Evolutionary conservation across 2,888 invertebrate species (phyloP).

Genomic region (Phyto melanocephala): DNA sequence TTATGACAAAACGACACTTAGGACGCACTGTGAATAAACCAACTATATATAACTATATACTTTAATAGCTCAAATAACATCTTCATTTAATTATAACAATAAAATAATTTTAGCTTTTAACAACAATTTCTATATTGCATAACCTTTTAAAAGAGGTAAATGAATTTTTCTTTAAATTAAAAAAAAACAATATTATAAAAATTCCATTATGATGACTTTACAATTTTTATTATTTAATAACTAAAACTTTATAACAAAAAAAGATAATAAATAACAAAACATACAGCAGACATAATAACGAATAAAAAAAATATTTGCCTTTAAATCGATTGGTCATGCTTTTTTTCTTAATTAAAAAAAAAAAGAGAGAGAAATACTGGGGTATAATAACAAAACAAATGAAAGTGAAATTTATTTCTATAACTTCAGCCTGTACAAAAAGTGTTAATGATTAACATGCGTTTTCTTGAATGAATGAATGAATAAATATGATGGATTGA

Average conservation of each 20-base stretch:
- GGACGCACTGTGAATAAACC: too few relatives aligned
- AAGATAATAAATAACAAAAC: too few relatives aligned
- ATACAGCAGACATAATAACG: too few relatives aligned
- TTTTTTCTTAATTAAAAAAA: neutral
- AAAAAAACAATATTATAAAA: neutral
- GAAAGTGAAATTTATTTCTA: constrained; percentile 40
- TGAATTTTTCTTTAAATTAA: too few relatives aligned
- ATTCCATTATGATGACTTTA: neutral
- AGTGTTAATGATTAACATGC: constrained; percentile 52
- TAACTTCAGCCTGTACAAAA: neutral
- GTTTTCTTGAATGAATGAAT: constrained; percentile 23
- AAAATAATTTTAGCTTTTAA: too few relatives aligned
- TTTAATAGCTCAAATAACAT: too few relatives aligned
- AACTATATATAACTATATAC: too few relatives aligned
- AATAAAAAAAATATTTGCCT: neutral
- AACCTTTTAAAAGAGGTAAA: too few relatives aligned
- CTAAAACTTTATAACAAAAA: neutral
- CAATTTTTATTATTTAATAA: neutral
- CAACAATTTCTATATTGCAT: too few relatives aligned
- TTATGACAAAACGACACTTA: too few relatives aligned
- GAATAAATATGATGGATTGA: neutral
- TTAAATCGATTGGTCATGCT: constrained; percentile 40
- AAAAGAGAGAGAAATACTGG: too few relatives aligned
- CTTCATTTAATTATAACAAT: too few relatives aligned
- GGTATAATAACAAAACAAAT: neutral